A percentile compares a stretch with the other conserved stretches of the same genome.
These are phyloP conservation scores for Choloepus didactylus DNA, from an alignment of 2,797 vertebrate genomes.

Conservation along the genomic window DNA sequence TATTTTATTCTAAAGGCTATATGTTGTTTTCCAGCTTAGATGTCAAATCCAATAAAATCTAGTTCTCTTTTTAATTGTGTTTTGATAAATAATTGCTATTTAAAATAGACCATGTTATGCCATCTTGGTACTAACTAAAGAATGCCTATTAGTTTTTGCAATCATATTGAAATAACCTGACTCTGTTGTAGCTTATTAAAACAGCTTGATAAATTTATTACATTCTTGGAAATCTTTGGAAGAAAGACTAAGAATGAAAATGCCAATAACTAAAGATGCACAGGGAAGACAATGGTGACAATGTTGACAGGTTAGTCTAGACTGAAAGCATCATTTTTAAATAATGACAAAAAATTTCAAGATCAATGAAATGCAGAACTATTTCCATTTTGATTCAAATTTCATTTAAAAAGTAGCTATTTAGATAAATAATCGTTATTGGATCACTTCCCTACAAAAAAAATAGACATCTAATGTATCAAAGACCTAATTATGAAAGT, in stretches of 20 bases:
- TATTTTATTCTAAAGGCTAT: constrained; percentile 14
- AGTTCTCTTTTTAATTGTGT: not conserved
- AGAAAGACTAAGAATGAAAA: not conserved
- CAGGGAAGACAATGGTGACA: not conserved
- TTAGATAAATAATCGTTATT: not conserved
- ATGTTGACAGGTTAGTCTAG: not conserved
- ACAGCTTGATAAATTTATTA: not conserved
- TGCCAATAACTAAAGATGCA: not conserved
- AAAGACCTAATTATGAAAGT: not conserved
- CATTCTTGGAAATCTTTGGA: not conserved
- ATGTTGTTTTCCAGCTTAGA: not conserved
- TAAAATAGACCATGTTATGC: not conserved
- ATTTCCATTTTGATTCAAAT: not conserved
- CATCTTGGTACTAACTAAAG: not conserved
- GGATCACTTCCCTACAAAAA: not conserved
- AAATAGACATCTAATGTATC: not conserved
- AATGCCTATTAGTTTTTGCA: not conserved
- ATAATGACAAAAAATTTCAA: not conserved
- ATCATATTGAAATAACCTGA: not conserved
- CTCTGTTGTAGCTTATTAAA: not conserved
- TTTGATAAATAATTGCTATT: not conserved
- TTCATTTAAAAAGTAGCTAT: not conserved
- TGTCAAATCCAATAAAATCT: not conserved
- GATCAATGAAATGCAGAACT: not conserved
- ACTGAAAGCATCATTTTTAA: not conserved